phyloP scores from a whole-genome alignment of 37 sponge, comb jelly and placozoan genomes.

The Dysidea cf. avara region DNA sequence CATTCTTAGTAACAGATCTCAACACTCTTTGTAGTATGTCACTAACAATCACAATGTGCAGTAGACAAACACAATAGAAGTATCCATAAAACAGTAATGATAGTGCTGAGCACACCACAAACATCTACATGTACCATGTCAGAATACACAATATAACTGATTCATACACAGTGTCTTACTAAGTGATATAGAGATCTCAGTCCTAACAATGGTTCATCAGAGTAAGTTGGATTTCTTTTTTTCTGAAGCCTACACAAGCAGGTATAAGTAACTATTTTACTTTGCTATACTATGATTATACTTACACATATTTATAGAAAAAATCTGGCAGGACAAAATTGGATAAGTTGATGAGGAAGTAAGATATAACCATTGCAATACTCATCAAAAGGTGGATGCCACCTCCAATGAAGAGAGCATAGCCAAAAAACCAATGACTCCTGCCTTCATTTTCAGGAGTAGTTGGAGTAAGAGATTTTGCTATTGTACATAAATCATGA shows the following conservation, averaged over 20 bases:
- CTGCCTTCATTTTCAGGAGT: too few species aligned
- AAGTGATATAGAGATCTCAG: too few species aligned
- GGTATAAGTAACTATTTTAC: too few species aligned
- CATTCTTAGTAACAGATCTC: constrained; percentile 71
- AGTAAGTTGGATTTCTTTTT: too few species aligned
- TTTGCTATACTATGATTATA: too few species aligned
- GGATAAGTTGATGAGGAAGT: constrained; percentile 60
- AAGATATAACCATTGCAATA: constrained; percentile 48
- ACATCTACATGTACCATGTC: constrained; percentile 1
- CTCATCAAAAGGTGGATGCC: constrained; percentile 49
- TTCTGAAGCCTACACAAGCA: too few species aligned
- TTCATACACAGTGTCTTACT: too few species aligned
- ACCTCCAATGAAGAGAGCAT: constrained; percentile 50
- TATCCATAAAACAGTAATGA: constrained; percentile 73
- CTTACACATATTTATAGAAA: constrained; percentile 1
- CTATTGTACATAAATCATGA: too few species aligned
- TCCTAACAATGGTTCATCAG: too few species aligned
- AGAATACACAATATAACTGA: too few species aligned
- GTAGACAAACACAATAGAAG: constrained; percentile 81
- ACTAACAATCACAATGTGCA: constrained; percentile 72
- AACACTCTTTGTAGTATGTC: constrained; percentile 58
- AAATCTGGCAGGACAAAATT: constrained; percentile 49
- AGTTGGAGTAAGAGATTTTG: too few species aligned
- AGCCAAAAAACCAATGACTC: not conserved
- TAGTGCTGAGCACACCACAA: constrained; percentile 53